Conservation (phyloP, 2,797 vertebrate genomes). For the Pygocentrus nattereri region DNA sequence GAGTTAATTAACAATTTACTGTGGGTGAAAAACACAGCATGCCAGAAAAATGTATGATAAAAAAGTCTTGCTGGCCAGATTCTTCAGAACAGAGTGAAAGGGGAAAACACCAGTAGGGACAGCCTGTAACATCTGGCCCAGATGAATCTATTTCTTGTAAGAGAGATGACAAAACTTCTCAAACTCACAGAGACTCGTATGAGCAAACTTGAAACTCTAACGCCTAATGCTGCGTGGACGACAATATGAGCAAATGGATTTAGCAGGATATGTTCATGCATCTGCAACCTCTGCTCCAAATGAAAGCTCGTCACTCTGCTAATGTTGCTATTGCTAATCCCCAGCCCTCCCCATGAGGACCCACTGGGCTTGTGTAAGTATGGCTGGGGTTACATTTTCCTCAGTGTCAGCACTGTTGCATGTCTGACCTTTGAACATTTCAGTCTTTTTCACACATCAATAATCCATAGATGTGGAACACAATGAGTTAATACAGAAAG, state of each 20-base stretch:
- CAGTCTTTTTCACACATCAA: background rate
- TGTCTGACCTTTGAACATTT: slow-evolving; percentile 5
- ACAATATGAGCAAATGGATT: background rate
- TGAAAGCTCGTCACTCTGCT: background rate
- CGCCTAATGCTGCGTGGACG: too few species aligned
- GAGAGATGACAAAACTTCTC: background rate
- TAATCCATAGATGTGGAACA: background rate
- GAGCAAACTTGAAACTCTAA: background rate
- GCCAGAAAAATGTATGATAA: background rate
- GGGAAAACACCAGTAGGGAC: background rate
- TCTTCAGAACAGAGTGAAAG: slow-evolving; percentile 24
- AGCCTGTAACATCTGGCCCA: background rate
- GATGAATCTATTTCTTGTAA: background rate
- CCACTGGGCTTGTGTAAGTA: slow-evolving; percentile 14
- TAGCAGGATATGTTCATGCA: background rate
- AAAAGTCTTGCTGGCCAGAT: background rate
- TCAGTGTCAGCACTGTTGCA: background rate
- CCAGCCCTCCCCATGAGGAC: slow-evolving; percentile 6
- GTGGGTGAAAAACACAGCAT: background rate
- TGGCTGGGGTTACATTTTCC: slow-evolving; percentile 8
- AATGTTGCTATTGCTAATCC: slow-evolving; percentile 6
- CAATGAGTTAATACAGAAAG: slow-evolving; percentile 23
- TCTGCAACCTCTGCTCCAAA: slow-evolving; percentile 1
- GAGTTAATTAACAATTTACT: background rate
- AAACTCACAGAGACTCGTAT: background rate